Base-by-base conservation (phyloP, 2,888 invertebrate species). In the Tanaodytes sp. region DNA sequence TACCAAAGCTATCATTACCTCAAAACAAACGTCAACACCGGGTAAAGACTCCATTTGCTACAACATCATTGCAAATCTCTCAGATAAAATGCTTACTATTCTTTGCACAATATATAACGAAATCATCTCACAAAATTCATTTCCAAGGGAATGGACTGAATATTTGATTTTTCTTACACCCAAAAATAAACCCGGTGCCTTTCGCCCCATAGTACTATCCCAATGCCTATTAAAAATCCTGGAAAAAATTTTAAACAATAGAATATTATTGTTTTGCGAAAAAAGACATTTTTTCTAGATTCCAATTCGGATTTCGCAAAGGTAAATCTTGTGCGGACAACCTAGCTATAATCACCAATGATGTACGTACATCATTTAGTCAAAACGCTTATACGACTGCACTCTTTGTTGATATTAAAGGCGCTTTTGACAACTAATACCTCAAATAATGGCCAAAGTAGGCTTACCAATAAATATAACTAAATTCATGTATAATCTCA, bases 11-110 rank as follows among this genome's bases (percentile, higher is more conserved):
- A 52, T 54, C 0, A 6, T n/a, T 9, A 18, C 1, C 8, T 9
- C n/a, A 8, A 42, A 55, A 48, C 51, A 43, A 30, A 2, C 2
- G 6, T 55, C 54, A 2, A 12, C 45, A 1, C 55, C 63, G 9
- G 63, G 48, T 5, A 1, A 8, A 0, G 63, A 63, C 4, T 27
- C 14, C 3, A 62, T 62, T 1, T 15, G 31, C 3, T 55, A 63
- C 8, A 1, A 12, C 11, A 62, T 62, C 5, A 23, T 62, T 1
- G n/a, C 30, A 9, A 5, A 49, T 2, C 27, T 59, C 0, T 23
- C 46, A 1, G 6, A 31, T 2, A 59, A 49, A 14, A 2, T 2
- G 1, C 5, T 20, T 23, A n/a, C 6, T 2, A n/a, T 4, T 8
- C 5, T 58, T 3, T 20, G 15, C 6, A 0, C 11, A 5, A 33